Evolutionary conservation across 1,140 invertebrate species (phyloP).

Genomic region (Riptortus pedestris): DNA sequence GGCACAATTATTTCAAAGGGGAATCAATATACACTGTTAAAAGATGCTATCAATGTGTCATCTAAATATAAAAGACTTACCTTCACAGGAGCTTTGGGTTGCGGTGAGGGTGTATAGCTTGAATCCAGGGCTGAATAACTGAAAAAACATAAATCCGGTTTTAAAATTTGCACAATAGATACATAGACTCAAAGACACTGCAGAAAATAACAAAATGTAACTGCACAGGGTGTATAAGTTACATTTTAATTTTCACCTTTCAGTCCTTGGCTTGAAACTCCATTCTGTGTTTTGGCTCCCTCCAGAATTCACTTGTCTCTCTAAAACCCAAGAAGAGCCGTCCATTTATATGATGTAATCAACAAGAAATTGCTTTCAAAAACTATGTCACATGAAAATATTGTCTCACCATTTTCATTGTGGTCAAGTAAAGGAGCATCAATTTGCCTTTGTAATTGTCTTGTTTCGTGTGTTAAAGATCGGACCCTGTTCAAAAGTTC

Average conservation of each 20-base stretch:
- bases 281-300: slow-evolving; percentile 12
- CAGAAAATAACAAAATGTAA: not conserved
- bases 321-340: slow-evolving; percentile 10
- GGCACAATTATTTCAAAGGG: too few relatives aligned
- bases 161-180: not conserved
- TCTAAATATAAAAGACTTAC: too few relatives aligned
- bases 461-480: slow-evolving; percentile 42
- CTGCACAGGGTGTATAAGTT: too few relatives aligned
- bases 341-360: too few relatives aligned
- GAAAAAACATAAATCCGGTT: slow-evolving; percentile 6
- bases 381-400: not conserved
- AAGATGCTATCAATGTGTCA: too few relatives aligned
- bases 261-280: slow-evolving; percentile 21
- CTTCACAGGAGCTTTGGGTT: slow-evolving; percentile 11
- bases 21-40: too few relatives aligned
- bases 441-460: slow-evolving; percentile 32
- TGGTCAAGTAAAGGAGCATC: slow-evolving; percentile 29
- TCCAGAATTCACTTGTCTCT: slow-evolving; percentile 20
- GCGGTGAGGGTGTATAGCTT: slow-evolving; percentile 2
- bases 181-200: not conserved
- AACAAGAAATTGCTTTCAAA: not conserved
- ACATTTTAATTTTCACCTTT: too few relatives aligned
- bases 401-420: slow-evolving; percentile 30
- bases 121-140: slow-evolving; percentile 21
- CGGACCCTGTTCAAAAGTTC: slow-evolving; percentile 43